Evolutionary conservation across 2,113 vertebrate species (phyloP).

Genomic region (Larimichthys crocea): DNA sequence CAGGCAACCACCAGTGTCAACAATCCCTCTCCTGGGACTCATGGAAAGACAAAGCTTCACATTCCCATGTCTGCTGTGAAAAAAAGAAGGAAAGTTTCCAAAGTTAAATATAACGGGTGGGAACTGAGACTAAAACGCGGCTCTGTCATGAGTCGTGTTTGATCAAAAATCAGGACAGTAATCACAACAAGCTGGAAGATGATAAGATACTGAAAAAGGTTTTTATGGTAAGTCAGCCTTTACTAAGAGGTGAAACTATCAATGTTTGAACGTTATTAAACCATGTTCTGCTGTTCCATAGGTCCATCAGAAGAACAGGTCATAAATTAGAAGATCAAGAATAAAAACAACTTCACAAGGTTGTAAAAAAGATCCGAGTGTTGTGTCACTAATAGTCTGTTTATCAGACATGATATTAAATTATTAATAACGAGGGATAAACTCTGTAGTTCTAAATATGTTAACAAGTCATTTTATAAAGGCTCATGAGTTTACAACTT

Average conservation of each 20-base stretch:
- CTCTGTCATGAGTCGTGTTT: neutral
- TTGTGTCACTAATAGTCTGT: too few species aligned
- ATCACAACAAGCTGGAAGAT: neutral
- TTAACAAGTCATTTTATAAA: neutral
- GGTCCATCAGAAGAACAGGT: too few species aligned
- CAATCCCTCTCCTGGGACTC: slow-evolving; percentile 44
- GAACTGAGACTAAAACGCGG: neutral
- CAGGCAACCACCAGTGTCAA: slow-evolving; percentile 50
- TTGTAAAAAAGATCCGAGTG: too few species aligned
- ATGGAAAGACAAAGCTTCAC: slow-evolving; percentile 51
- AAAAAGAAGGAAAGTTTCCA: neutral
- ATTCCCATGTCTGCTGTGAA: slow-evolving; percentile 37
- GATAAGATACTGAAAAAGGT: neutral
- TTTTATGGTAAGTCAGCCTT: neutral
- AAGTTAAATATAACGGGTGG: slow-evolving; percentile 27
- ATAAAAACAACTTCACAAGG: too few species aligned
- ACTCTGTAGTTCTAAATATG: neutral
- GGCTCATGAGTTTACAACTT: neutral
- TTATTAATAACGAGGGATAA: too few species aligned
- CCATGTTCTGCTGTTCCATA: neutral
- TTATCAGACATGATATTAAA: too few species aligned
- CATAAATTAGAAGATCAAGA: neutral
- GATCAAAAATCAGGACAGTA: neutral
- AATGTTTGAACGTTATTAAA: too few species aligned
- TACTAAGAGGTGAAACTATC: neutral